Evolutionary conservation across 2,888 invertebrate genomes (phyloP).

Genomic region (Erannis defoliaria): DNA sequence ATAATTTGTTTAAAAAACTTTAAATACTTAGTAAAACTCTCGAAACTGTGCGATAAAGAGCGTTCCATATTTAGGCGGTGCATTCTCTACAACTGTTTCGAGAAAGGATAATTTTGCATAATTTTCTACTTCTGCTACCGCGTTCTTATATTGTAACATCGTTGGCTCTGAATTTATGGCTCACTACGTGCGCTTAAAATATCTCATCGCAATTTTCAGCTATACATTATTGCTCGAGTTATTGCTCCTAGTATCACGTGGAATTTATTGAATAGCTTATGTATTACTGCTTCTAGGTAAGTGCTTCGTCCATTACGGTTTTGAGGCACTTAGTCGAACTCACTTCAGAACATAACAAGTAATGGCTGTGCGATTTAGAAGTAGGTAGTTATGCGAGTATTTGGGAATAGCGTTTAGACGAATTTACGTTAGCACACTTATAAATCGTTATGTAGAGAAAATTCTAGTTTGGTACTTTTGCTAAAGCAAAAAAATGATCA

Average conservation of each 20-base stretch:
- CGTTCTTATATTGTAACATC: slow-evolving; percentile 12
- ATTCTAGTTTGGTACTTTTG: too few relatives aligned
- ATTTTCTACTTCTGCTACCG: slow-evolving; percentile 25
- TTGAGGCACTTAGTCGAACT: slow-evolving; percentile 16
- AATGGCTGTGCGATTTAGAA: slow-evolving; percentile 14
- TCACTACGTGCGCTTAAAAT: slow-evolving; percentile 19
- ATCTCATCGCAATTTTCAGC: slow-evolving; percentile 12
- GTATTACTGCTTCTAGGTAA: slow-evolving; percentile 15
- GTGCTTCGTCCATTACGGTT: slow-evolving; percentile 18
- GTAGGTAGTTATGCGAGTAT: background rate
- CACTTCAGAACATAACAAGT: slow-evolving; percentile 21
- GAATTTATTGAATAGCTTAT: slow-evolving; percentile 24
- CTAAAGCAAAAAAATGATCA: too few relatives aligned
- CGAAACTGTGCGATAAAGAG: background rate
- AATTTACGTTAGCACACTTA: background rate
- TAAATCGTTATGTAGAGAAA: too few relatives aligned
- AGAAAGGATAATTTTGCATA: slow-evolving; percentile 25
- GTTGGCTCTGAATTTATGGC: slow-evolving; percentile 20
- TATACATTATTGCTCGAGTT: slow-evolving; percentile 7
- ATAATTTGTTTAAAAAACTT: background rate
- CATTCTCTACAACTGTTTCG: slow-evolving; percentile 8
- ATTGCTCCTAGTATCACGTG: background rate
- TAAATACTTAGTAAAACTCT: background rate
- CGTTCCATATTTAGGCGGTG: slow-evolving; percentile 6
- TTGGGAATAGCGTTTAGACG: background rate